Conservation (phyloP, 2,888 invertebrate genomes). For the Teleogryllus oceanicus region DNA sequence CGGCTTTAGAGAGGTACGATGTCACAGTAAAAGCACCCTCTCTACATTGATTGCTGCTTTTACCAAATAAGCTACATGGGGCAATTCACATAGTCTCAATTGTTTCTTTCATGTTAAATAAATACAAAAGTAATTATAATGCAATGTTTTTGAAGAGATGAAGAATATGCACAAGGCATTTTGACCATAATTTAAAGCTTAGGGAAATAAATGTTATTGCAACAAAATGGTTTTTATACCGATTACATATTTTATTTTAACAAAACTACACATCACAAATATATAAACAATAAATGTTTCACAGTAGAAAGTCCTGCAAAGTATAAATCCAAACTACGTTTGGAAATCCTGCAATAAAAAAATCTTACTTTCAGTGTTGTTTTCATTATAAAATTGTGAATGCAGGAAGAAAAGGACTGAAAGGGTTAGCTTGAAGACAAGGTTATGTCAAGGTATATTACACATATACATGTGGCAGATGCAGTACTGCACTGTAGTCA, state of each 20-base stretch:
- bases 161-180: no score
- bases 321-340: not conserved
- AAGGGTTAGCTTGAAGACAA: conserved; percentile 1
- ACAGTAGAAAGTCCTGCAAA: not conserved
- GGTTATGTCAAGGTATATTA: not conserved
- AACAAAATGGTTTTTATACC: not conserved
- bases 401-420: not conserved
- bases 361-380: not conserved
- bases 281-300: conserved; percentile 10
- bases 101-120: no score
- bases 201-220: no score
- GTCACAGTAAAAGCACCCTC: no score
- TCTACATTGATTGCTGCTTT: no score
- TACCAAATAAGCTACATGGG: no score
- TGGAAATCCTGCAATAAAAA: not conserved
- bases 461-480: conserved; percentile 6
- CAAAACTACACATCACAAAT: conserved; percentile 18
- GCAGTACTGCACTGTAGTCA: not conserved
- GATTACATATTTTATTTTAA: not conserved
- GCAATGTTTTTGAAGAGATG: no score
- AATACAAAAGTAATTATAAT: no score
- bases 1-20: no score
- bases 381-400: not conserved
- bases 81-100: no score
- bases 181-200: no score